These are phyloP conservation scores for Acanthis flammea DNA, from an alignment of 2,797 vertebrate genomes.

Conservation along the genomic window DNA sequence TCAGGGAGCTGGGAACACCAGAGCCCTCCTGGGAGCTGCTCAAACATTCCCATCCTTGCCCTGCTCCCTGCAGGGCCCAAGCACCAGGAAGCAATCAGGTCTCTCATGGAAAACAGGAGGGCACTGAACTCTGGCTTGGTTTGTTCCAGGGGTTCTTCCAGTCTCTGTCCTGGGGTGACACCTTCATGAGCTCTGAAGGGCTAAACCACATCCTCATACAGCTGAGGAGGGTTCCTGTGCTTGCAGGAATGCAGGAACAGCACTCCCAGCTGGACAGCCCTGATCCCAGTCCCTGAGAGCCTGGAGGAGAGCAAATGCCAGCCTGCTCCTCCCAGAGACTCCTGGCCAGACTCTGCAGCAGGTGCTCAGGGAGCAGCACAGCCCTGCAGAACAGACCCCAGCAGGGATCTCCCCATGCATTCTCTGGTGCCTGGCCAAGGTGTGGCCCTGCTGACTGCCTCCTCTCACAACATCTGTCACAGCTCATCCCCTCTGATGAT, in stretches of 20 bases:
- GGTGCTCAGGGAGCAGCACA: background rate
- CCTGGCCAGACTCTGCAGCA: background rate
- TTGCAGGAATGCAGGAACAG: background rate
- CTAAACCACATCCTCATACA: background rate
- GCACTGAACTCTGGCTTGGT: background rate
- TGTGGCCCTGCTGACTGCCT: background rate
- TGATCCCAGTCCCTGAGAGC: background rate
- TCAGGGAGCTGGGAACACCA: background rate
- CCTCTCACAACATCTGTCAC: background rate
- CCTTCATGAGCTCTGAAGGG: background rate
- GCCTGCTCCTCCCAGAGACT: background rate
- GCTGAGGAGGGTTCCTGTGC: background rate
- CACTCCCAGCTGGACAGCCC: background rate
- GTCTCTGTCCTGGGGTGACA: background rate
- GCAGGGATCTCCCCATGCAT: background rate
- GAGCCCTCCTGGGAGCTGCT: background rate
- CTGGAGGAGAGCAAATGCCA: background rate
- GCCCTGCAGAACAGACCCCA: background rate
- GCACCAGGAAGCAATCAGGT: background rate
- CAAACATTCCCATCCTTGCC: background rate
- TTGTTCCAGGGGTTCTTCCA: background rate
- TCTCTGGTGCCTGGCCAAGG: background rate
- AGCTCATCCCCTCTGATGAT: background rate
- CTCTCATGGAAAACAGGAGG: background rate
- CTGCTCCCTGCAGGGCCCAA: background rate